phyloP scores from a whole-genome alignment of 2,797 vertebrate species.

The Pampus argenteus region DNA sequence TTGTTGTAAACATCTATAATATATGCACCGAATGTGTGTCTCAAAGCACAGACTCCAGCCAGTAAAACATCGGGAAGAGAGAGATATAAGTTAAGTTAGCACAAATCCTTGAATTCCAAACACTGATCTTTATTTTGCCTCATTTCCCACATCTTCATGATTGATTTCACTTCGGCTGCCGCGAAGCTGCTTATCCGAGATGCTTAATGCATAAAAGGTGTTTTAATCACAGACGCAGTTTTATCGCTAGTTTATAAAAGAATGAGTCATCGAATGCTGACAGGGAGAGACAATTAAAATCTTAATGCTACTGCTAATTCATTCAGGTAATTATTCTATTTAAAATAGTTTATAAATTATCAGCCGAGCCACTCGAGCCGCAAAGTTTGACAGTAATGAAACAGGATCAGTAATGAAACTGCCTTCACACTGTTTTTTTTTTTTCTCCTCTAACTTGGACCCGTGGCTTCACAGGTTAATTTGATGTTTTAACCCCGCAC shows the following conservation, averaged over 20 bases:
- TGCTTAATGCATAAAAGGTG: conserved; percentile 14
- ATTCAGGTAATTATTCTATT: conserved; percentile 20
- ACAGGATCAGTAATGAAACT: conserved; percentile 10
- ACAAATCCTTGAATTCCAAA: neutral
- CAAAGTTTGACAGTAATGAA: neutral
- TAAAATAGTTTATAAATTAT: conserved; percentile 27
- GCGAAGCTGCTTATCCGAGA: conserved; percentile 28
- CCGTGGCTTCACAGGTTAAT: conserved; percentile 45
- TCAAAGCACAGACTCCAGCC: conserved; percentile 21
- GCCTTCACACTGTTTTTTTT: conserved; percentile 5
- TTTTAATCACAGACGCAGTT: conserved; percentile 40
- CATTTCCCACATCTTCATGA: conserved; percentile 10
- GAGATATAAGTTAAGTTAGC: neutral
- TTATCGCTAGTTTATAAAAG: conserved; percentile 24
- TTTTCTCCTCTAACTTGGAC: conserved; percentile 15
- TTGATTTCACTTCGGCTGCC: conserved; percentile 18
- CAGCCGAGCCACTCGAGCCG: neutral
- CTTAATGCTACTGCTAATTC: conserved; percentile 38
- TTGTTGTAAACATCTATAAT: conserved; percentile 60
- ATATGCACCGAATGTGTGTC: conserved; percentile 45
- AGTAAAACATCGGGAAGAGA: conserved; percentile 5
- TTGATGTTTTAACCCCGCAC: conserved; percentile 46
- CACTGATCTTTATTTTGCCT: conserved; percentile 37
- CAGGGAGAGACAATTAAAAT: conserved; percentile 44
- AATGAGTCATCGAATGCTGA: conserved; percentile 17